A percentile compares a stretch with the other conserved stretches of the same genome.
Conservation (phyloP, 2,797 vertebrate genomes). For the Aldrovandia affinis region DNA sequence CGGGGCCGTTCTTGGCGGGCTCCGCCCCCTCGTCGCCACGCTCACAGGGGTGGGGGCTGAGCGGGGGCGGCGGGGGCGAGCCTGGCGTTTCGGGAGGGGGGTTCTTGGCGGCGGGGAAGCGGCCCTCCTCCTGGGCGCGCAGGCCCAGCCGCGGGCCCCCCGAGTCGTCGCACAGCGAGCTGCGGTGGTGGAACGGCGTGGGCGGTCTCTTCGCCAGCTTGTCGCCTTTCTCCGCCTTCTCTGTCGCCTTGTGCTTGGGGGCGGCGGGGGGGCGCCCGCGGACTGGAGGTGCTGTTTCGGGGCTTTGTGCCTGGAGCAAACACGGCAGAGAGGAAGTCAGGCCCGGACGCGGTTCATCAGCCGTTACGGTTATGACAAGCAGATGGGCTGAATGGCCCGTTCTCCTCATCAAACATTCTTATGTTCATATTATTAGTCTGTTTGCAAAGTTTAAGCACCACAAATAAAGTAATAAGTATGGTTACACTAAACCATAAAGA, state of each 20-base stretch:
- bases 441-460: background rate
- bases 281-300: slow-evolving; percentile 85
- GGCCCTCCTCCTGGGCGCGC: slow-evolving; percentile 80
- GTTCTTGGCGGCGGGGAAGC: slow-evolving; percentile 85
- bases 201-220: slow-evolving; percentile 96
- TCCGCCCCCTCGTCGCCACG: slow-evolving; percentile 82
- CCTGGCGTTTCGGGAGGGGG: slow-evolving; percentile 81
- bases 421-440: background rate
- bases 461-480: background rate
- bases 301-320: slow-evolving; percentile 82
- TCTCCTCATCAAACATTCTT: background rate
- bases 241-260: slow-evolving; percentile 94
- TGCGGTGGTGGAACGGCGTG: slow-evolving; percentile 95
- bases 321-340: background rate
- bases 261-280: slow-evolving; percentile 82
- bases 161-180: slow-evolving; percentile 83
- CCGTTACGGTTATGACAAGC: too few relatives aligned
- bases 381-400: background rate
- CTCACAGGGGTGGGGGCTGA: slow-evolving; percentile 94
- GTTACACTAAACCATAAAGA: background rate
- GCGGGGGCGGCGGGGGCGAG: slow-evolving; percentile 91
- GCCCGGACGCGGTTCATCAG: too few relatives aligned
- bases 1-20: slow-evolving; percentile 87
- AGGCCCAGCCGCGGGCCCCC: slow-evolving; percentile 84
- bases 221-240: slow-evolving; percentile 93